These are phyloP conservation scores for Drosophila gaucha DNA, from an alignment of 2,888 invertebrate species.

Conservation along the genomic window DNA sequence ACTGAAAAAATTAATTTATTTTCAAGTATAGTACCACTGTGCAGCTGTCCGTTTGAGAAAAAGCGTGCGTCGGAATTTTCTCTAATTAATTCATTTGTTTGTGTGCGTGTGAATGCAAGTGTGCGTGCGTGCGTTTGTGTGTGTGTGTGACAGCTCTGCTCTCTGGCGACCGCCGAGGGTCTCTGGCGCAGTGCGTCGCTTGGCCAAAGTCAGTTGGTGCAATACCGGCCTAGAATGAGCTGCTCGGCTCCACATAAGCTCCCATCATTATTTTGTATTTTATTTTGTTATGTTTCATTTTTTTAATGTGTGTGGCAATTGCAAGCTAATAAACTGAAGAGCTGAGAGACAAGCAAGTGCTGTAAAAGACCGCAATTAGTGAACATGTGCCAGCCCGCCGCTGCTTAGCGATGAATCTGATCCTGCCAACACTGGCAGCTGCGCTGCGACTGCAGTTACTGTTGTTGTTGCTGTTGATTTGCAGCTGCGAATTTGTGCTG, in stretches of 20 bases:
- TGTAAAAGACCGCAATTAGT: conserved; percentile 2
- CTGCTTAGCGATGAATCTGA: conserved; percentile 18
- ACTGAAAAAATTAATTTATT: neutral
- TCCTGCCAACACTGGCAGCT: neutral
- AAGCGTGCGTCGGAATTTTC: conserved; percentile 67
- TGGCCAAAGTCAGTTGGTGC: conserved; percentile 66
- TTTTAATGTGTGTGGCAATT: conserved; percentile 23
- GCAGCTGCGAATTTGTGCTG: conserved; percentile 11
- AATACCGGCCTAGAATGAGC: conserved; percentile 71
- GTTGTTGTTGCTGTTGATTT: conserved; percentile 10
- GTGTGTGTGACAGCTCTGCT: conserved; percentile 30
- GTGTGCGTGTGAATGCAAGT: conserved; percentile 12
- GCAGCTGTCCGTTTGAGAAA: conserved; percentile 44
- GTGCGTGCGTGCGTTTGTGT: conserved; percentile 27
- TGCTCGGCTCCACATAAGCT: conserved; percentile 39
- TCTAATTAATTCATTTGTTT: conserved; percentile 70
- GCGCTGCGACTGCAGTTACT: conserved; percentile 11
- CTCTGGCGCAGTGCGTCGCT: conserved; percentile 36
- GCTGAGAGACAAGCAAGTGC: conserved; percentile 2
- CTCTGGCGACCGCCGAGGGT: conserved; percentile 33
- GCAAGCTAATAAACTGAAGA: neutral
- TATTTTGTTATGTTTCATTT: conserved; percentile 4
- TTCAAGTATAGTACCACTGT: conserved; percentile 23
- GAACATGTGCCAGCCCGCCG: conserved; percentile 20
- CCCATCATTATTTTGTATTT: conserved; percentile 12